Base-by-base conservation (phyloP, 2,888 invertebrate genomes). In the Dryomyza anilis region DNA sequence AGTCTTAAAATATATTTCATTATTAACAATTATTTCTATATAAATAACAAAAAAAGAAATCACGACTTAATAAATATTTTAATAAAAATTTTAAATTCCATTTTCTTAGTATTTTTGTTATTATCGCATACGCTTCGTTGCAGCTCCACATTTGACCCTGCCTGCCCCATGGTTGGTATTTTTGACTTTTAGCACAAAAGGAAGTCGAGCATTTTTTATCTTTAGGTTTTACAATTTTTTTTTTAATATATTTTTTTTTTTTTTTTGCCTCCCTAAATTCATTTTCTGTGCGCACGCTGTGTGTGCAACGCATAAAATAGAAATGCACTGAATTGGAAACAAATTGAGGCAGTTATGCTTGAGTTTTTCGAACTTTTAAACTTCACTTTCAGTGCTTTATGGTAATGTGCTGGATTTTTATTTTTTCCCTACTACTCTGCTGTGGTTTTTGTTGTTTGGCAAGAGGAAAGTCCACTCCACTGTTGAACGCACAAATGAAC, bases 311-410 rank as follows among this genome's bases (percentile, higher is more conserved):
- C 33, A 58, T 27, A 25, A 52, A 50, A 60, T 16, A 52, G 21
- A 64, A 64, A 64, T 57, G 27, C 58, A 58, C 64, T 64, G 29
- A 52, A 48, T 58, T 52, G 58, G 58, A 64, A 58, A 58, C 52
- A 58, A 64, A 64, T 64, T 58, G 52, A 25, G 39, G 50, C 53
- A 52, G 63, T 58, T 57, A 23, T 63, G 36, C 43, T 58, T 43
- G 58, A 64, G 64, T 64, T 57, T 61, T 43, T 58, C 39, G 50
- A 50, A 56, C 63, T 57, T 63, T 48, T 58, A 45, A 58, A 30
- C 56, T 57, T 57, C 57, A 43, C 57, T 57, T 57, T 57, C 45
- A 45, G 25, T 57, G 45, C 45, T 57, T 48, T 60, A 60, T 36
- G 46, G 48, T 30, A 60, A 61, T 65, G 61, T 56, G 43, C 25